phyloP scores from a whole-genome alignment of 2,113 vertebrate genomes.

The Pangasianodon hypophthalmus region DNA sequence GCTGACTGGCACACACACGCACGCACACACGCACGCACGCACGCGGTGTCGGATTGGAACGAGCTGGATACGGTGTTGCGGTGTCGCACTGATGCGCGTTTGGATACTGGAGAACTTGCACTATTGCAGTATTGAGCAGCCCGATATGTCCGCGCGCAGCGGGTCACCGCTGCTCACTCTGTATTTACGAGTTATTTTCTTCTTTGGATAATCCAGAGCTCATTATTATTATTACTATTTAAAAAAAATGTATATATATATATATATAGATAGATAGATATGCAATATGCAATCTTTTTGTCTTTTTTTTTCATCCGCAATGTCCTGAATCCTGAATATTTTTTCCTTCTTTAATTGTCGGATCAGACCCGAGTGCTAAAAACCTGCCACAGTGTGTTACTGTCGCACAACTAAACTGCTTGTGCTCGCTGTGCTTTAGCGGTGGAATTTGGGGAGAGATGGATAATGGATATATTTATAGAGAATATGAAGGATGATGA shows the following conservation, averaged over 20 bases:
- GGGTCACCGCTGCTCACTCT: neutral
- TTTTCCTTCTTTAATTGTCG: neutral
- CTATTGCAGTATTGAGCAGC: neutral
- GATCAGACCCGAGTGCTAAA: neutral
- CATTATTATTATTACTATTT: neutral
- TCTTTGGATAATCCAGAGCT: neutral
- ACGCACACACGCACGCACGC: neutral
- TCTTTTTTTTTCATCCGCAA: neutral
- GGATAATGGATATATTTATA: neutral
- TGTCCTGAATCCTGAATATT: neutral
- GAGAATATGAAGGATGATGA: neutral
- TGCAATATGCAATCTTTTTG: neutral
- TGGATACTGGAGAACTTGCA: slow-evolving; percentile 13
- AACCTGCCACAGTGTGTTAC: neutral
- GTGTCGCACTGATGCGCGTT: neutral
- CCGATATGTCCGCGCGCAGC: neutral
- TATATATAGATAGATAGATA: too few relatives aligned
- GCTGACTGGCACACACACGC: neutral
- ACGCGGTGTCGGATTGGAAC: neutral
- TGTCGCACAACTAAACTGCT: slow-evolving; percentile 16
- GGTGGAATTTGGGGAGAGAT: neutral
- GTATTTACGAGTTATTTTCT: neutral
- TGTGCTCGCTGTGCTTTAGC: neutral
- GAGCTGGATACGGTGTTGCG: neutral
- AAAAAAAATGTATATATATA: too few relatives aligned